A percentile compares a stretch with the other conserved stretches of the same genome.
Evolutionary conservation across 2,113 vertebrate species (phyloP).

Genomic region (Phalacrocorax aristotelis): DNA sequence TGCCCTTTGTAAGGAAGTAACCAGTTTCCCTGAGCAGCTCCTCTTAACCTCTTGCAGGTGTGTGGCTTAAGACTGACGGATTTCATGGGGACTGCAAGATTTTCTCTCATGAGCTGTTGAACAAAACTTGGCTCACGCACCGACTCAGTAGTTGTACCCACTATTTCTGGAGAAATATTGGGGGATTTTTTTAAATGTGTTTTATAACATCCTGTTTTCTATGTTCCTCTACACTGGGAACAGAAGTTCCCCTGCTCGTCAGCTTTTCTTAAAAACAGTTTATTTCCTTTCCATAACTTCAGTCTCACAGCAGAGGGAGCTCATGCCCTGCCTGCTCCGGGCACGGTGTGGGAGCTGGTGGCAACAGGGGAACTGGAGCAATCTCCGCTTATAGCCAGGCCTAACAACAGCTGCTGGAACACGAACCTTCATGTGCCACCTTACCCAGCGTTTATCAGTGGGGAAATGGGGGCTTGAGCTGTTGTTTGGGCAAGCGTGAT

Average conservation of each 20-base stretch:
- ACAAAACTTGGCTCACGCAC: neutral
- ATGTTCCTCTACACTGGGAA: fast-evolving
- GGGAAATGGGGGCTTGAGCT: neutral
- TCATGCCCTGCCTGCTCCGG: neutral
- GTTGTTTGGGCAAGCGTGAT: fast-evolving
- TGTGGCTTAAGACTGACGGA: neutral
- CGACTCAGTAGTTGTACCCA: neutral
- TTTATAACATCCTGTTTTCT: neutral
- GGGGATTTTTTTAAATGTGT: neutral
- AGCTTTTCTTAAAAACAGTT: neutral
- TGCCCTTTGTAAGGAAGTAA: neutral
- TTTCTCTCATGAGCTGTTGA: neutral
- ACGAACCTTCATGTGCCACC: fast-evolving
- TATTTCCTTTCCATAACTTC: neutral
- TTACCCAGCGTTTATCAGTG: neutral
- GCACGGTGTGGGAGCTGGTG: neutral
- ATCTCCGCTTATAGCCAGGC: fast-evolving
- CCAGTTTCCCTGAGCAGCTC: neutral
- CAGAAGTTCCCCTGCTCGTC: neutral
- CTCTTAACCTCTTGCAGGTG: neutral
- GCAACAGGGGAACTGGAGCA: fast-evolving
- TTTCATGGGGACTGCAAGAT: fast-evolving
- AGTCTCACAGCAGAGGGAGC: slow-evolving; percentile 28
- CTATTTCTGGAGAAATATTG: neutral
- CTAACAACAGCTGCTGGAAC: neutral